Evolutionary conservation across 2,888 invertebrate species (phyloP), one percentile per base, ranked within the genome.

Genomic region (Ophion costatus): DNA sequence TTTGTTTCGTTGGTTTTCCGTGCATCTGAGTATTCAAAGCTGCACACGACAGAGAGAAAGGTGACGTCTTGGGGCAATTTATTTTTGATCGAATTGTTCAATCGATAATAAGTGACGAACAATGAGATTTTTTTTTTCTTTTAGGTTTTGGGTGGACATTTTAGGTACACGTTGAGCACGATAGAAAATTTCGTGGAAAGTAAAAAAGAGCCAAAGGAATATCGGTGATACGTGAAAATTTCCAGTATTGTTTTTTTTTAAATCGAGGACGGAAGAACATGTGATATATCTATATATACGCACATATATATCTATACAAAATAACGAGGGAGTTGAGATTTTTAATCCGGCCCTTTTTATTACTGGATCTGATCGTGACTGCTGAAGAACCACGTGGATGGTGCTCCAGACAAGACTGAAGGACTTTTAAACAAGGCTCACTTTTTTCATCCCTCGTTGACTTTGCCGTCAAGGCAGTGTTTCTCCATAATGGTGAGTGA

Each of bases 401-500:
- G 82, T 82, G 80, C 64, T 78, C 24, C 11, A 82, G 20, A 70
- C 61, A 75, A 83, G 45, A 81, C 57, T 73, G 70, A 83, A 69
- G 74, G 73, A 77, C 45, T 42, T 66, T 77, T 78, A 64, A 51
- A 78, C 71, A 75, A 63, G 80, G 61, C 70, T 76, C 38, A 81
- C 61, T 61, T 38, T 22, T 73, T 78, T 74, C 59, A 67, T 61
- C 67, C 84, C 56, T 82, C 76, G 78, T 80, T 84, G 82, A 80
- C 76, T 85, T 85, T 87, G 91, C 90, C 91, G 86, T 86, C 87
- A 45, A 82, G 91, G 91, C 92, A 89, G 89, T 87, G 80, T 88
- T 90, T 90, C 90, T 86, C 88, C 90, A 90, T 73, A 75, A 92
- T 92, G 92, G 92, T 92, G 86, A 92, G 92, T 92, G 66, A 51